Conservation (phyloP, 2,113 vertebrate genomes). For the Pygoscelis antarcticus region DNA sequence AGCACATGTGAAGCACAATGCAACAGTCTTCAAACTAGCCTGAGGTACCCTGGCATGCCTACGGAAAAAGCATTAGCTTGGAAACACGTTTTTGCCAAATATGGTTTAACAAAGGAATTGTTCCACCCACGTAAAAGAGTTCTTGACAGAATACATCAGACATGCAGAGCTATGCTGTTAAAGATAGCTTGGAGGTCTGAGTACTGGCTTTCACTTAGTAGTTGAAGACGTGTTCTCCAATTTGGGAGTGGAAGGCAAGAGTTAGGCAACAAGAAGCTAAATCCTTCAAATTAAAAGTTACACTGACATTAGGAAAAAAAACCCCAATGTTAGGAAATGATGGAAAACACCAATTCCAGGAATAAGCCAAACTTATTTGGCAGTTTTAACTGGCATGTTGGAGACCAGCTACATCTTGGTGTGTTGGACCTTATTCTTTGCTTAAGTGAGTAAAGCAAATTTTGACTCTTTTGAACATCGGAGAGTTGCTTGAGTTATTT, state of each 20-base stretch:
- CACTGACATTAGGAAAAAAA: too few relatives aligned
- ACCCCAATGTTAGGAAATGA: neutral
- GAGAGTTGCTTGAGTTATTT: neutral
- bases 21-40: neutral
- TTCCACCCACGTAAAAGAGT: neutral
- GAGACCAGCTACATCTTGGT: neutral
- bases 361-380: neutral
- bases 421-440: neutral
- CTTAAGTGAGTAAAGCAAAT: neutral
- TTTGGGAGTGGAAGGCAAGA: neutral
- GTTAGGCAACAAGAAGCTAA: neutral
- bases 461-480: accelerated
- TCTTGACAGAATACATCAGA: neutral
- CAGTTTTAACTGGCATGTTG: neutral
- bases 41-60: neutral
- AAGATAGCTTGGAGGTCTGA: neutral
- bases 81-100: neutral
- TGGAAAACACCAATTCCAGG: neutral
- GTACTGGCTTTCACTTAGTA: neutral
- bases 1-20: neutral
- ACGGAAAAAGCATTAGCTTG: neutral
- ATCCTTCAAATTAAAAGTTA: neutral
- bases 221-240: neutral
- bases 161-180: neutral
- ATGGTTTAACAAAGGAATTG: neutral